These are phyloP conservation scores for Andrena trimmerana DNA, from an alignment of 2,888 invertebrate species.

Conservation along the genomic window DNA sequence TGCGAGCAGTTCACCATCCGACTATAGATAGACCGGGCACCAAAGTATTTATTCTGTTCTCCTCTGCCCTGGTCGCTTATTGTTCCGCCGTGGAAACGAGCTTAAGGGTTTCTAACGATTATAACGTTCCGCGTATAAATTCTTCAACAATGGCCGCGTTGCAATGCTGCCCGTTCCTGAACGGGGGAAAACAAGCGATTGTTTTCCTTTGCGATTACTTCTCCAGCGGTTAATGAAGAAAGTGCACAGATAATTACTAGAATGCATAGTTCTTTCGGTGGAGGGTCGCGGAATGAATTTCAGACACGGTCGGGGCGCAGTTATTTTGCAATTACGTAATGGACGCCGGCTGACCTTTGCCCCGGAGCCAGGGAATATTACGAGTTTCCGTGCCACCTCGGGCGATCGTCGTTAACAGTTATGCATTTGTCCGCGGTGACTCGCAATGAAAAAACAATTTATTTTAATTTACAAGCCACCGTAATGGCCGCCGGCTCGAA, in stretches of 20 bases:
- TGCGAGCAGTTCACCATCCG: conserved; percentile 33
- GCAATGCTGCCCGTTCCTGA: not conserved
- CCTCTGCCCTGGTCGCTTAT: not conserved
- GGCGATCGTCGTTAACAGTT: conserved; percentile 31
- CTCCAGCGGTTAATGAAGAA: conserved; percentile 27
- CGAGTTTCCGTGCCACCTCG: not conserved
- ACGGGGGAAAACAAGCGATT: not conserved
- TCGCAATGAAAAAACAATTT: conserved; percentile 30
- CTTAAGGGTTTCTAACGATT: not conserved
- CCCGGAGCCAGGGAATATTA: conserved; percentile 3
- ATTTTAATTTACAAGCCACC: conserved; percentile 14
- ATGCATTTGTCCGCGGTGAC: conserved; percentile 1
- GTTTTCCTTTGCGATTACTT: conserved; percentile 9
- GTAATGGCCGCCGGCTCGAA: not conserved
- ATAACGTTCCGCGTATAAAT: not conserved
- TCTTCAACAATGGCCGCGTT: not conserved
- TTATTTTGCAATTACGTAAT: conserved; percentile 59
- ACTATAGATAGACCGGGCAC: not conserved
- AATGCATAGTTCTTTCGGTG: conserved; percentile 16
- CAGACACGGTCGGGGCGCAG: not conserved
- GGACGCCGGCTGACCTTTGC: conserved; percentile 37
- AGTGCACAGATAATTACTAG: conserved; percentile 27
- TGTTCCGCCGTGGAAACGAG: not conserved
- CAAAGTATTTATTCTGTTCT: conserved; percentile 30
- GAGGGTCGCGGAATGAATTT: conserved; percentile 18